phyloP scores from a whole-genome alignment of 2,888 invertebrate genomes.

The Parnassius glacialis region DNA sequence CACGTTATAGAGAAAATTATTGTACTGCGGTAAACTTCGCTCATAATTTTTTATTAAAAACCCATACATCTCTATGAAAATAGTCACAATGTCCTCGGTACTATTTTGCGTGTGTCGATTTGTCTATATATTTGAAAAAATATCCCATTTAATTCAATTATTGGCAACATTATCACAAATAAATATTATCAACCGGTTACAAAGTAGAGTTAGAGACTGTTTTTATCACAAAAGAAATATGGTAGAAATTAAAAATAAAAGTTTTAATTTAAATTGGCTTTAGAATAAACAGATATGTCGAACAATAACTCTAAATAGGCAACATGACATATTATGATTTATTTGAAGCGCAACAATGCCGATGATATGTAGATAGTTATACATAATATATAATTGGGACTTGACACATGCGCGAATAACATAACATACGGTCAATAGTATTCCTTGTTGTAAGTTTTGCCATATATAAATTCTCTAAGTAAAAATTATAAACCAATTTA shows the following conservation, averaged over 20 bases:
- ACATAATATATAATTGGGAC: constrained; percentile 31
- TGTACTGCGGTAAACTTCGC: constrained; percentile 56
- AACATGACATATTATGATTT: constrained; percentile 50
- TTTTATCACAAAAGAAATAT: not conserved
- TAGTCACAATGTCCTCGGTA: constrained; percentile 64
- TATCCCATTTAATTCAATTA: constrained; percentile 40
- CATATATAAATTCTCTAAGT: too few relatives aligned
- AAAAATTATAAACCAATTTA: too few relatives aligned
- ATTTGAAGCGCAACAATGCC: constrained; percentile 72
- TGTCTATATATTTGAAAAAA: constrained; percentile 29
- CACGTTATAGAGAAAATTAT: constrained; percentile 53
- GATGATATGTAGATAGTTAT: constrained; percentile 73
- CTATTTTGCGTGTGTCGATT: constrained; percentile 66
- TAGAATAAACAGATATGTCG: constrained; percentile 38
- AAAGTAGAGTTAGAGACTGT: constrained; percentile 28
- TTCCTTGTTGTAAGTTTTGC: too few relatives aligned
- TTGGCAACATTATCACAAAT: constrained; percentile 74
- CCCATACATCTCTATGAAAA: constrained; percentile 60
- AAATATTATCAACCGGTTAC: constrained; percentile 54
- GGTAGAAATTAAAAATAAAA: not conserved
- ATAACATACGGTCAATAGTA: not conserved
- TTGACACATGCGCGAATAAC: constrained; percentile 5
- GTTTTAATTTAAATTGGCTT: constrained; percentile 4
- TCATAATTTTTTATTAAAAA: constrained; percentile 47
- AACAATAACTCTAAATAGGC: constrained; percentile 48